A percentile compares a stretch with the other conserved stretches of the same genome.
These are phyloP conservation scores for Tychaedon coryphoeus DNA, from an alignment of 2,113 vertebrate genomes.

Conservation along the genomic window DNA sequence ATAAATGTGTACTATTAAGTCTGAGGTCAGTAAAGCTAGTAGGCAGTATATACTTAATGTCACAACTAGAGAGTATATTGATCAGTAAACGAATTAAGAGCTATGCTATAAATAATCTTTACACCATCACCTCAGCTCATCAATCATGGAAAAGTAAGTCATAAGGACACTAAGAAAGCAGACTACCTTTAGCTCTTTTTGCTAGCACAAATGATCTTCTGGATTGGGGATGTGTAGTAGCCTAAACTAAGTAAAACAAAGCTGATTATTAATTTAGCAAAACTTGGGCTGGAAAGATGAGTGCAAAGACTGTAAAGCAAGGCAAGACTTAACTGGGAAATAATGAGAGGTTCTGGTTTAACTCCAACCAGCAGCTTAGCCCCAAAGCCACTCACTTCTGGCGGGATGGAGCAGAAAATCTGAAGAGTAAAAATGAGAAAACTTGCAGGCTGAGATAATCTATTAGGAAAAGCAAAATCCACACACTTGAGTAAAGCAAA, in stretches of 20 bases:
- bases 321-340: neutral
- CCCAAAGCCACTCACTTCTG: neutral
- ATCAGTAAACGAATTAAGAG: neutral
- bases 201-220: neutral
- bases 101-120: neutral
- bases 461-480: neutral
- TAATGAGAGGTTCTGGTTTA: neutral
- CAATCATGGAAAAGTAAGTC: neutral
- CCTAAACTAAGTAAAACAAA: neutral
- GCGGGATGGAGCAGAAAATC: neutral
- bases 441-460: neutral
- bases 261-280: neutral
- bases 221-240: neutral
- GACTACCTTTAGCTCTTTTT: neutral
- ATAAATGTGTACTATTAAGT: slow-evolving; percentile 23
- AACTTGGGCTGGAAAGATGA: neutral
- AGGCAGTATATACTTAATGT: neutral
- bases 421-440: neutral
- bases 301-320: neutral
- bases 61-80: neutral
- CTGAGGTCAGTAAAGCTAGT: slow-evolving; percentile 32
- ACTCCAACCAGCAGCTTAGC: neutral
- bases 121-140: neutral
- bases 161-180: neutral
- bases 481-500: neutral